Evolutionary conservation across 2,888 invertebrate species (phyloP).

Genomic region (Apamea crenata): DNA sequence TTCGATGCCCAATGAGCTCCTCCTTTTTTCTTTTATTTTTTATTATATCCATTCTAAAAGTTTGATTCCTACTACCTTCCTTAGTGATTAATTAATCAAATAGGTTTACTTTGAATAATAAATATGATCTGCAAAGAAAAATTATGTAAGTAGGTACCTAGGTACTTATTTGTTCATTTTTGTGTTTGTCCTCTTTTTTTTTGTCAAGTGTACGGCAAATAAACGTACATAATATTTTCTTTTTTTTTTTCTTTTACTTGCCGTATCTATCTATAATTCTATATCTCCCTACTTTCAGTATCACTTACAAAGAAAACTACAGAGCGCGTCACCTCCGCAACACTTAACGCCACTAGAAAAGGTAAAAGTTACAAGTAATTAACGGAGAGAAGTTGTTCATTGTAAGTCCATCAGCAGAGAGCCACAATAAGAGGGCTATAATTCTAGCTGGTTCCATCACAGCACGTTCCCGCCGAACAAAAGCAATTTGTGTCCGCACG

Average conservation of each 20-base stretch:
- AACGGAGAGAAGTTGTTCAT: slow-evolving; percentile 75
- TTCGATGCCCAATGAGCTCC: too few relatives aligned
- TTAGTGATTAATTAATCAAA: background rate
- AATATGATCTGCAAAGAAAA: background rate
- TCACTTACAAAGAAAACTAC: slow-evolving; percentile 41
- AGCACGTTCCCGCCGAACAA: slow-evolving; percentile 87
- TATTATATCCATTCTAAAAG: too few relatives aligned
- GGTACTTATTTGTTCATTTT: slow-evolving; percentile 4
- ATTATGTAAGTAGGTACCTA: background rate
- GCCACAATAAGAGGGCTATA: slow-evolving; percentile 76
- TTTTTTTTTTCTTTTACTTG: background rate
- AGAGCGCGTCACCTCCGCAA: slow-evolving; percentile 69
- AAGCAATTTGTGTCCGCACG: slow-evolving; percentile 89
- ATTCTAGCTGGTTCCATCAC: slow-evolving; percentile 79
- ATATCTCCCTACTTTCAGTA: slow-evolving; percentile 1
- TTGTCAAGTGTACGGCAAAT: background rate
- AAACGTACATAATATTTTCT: background rate
- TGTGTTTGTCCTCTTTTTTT: background rate
- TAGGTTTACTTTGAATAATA: background rate
- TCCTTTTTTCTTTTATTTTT: too few relatives aligned
- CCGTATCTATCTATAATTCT: slow-evolving; percentile 1
- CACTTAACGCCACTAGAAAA: slow-evolving; percentile 73
- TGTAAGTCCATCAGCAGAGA: slow-evolving; percentile 83
- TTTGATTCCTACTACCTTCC: background rate
- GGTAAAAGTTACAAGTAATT: slow-evolving; percentile 81